Base-by-base conservation (phyloP, 2,113 vertebrate genomes). In the Ibidorhyncha struthersii region DNA sequence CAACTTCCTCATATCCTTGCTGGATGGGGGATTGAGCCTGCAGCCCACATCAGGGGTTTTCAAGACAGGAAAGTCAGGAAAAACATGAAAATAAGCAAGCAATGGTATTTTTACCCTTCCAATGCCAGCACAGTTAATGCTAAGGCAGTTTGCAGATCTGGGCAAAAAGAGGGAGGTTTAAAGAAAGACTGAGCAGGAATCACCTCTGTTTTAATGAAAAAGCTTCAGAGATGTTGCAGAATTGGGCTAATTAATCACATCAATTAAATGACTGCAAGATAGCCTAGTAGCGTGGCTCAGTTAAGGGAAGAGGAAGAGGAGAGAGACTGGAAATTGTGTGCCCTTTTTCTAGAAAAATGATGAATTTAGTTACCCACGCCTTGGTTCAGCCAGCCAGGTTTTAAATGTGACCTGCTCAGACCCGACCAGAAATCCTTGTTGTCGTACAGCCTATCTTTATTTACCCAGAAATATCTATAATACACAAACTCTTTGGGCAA, bases 41-140 rank as follows among this genome's bases (percentile, higher is more conserved):
- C 30, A 82, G 47, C 66, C 36, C 0, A 0, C 10, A 16, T 20
- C 10, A 7, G 23, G 12, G 18, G 6, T 23, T 43, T 59, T 53
- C 59, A 73, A 36, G 52, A 87, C 16, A 59, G 27, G 18, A 86
- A 43, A 66, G 47, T 23, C n/a, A 43, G 30, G 10, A 67, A 52
- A 81, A 36, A 5, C 26, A 45, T 13, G 6, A 78, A 88, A 63
- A 85, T 26, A 47, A 53, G 40, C 5, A 38, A 59, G 36, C 3
- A 47, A 29, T 43, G 20, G 2, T 4, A 2, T 8, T 84, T 69
- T 70, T n/a, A 43, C 36, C 16, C 8, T 27, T 77, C 19, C 12
- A n/a, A 3, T 29, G 34, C 13, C 26, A 61, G 30, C 22, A 70
- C 1, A 14, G 55, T 19, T 22, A 38, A 20, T 56, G 47, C 38